Evolutionary conservation across 2,113 vertebrate genomes (phyloP), one percentile per base, ranked within the genome.

Genomic region (Micromys minutus): DNA sequence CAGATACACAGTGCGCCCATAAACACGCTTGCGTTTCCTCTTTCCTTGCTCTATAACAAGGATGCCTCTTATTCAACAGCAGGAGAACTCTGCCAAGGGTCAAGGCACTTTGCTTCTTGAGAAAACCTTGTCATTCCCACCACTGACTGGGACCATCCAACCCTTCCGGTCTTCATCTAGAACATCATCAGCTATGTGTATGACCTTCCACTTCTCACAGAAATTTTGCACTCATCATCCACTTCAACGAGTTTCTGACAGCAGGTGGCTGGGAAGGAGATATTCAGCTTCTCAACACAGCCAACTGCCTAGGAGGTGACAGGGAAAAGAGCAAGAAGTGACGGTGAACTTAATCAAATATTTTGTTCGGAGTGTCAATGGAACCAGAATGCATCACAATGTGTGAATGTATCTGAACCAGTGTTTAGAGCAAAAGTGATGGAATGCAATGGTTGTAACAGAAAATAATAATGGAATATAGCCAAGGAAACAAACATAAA

Each of bases 281-380:
- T 8, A 39, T 26, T 59, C 22, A 39, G 21, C 79, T 39, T 59
- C 79, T 81, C 7, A 12, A 22, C 52, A 26, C 22, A 39, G 79
- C 36, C 55, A 81, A 81, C 22, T 26, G 21, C 36, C 36, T 81
- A 59, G 79, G 36, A 81, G 12, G 52, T 59, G 22, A 22, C 36
- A 59, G 1, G 0, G 16, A 24, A 81, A 81, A 59, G 36, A 81
- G 36, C 6, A 81, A 81, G 21, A 93, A 89, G 74, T 94, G 16
- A 87, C 39, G 85, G 31, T 16, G 57, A 45, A 93, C 88, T 71
- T 95, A 89, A 89, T 47, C 85, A 89, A 95, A 59, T 52, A 83
- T n/a, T 91, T 89, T 87, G 4, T 89, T 52, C 7, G 50, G 6
- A 92, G 50, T 57, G 21, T 61, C 21, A 90, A 93, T 87, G n/a